Conservation (phyloP, 2,888 invertebrate genomes). For the Dysmachus trigonus region DNA sequence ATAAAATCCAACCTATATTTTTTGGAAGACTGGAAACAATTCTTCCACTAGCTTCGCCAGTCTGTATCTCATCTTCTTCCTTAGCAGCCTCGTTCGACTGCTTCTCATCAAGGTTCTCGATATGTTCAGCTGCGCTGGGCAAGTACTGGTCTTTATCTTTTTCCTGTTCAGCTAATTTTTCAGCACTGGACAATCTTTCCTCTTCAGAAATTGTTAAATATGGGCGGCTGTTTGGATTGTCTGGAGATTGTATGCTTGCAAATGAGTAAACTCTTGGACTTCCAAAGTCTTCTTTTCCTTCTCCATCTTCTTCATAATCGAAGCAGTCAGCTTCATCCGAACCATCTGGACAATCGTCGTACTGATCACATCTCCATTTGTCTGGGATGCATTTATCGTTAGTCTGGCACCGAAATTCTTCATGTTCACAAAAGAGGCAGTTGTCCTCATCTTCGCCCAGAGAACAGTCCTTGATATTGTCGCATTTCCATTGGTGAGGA, state of each 20-base stretch:
- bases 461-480: constrained; percentile 65
- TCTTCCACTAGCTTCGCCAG: constrained; percentile 49
- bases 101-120: background rate
- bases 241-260: constrained; percentile 60
- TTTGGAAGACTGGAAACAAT: constrained; percentile 46
- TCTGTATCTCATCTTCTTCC: constrained; percentile 50
- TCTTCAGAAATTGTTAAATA: constrained; percentile 53
- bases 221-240: constrained; percentile 55
- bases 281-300: constrained; percentile 51
- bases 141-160: constrained; percentile 45
- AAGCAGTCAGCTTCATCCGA: constrained; percentile 71
- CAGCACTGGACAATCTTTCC: constrained; percentile 51
- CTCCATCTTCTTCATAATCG: constrained; percentile 57
- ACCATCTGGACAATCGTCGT: constrained; percentile 70
- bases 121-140: constrained; percentile 48
- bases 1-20: constrained; percentile 45
- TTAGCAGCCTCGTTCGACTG: constrained; percentile 3
- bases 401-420: constrained; percentile 65
- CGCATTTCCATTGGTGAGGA: constrained; percentile 69
- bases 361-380: constrained; percentile 71
- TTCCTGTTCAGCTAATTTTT: constrained; percentile 30
- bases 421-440: constrained; percentile 64
- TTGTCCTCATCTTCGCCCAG: constrained; percentile 65
- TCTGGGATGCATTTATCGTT: constrained; percentile 68
- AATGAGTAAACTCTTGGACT: constrained; percentile 60